Base-by-base conservation (phyloP, 2,888 invertebrate species). In the Pyrrhosoma nymphula region DNA sequence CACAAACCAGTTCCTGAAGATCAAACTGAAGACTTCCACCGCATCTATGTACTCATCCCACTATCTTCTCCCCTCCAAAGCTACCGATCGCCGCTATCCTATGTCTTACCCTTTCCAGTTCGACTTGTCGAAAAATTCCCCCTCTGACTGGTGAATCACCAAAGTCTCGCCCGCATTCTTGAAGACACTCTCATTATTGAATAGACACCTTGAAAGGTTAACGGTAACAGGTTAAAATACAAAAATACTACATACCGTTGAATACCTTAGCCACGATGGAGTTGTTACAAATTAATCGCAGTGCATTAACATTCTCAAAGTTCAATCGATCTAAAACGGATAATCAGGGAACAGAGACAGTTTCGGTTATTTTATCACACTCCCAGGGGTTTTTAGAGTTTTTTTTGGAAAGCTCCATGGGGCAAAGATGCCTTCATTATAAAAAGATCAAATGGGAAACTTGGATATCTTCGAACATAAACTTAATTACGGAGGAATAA, bases 381-480 rank as follows among this genome's bases (percentile, higher is more conserved):
- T n/a, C n/a, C 69, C 20, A 69, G 14, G n/a, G 69, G 16, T 69
- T 69, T 69, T 4, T n/a, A 6, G 12, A 14, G 30, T 35, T 82
- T 10, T 18, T 82, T 14, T 82, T 82, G 30, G 82, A 35, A 82
- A 82, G 35, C 4, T 35, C 18, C 82, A 16, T 10, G 30, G 30
- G n/a, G 16, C 69, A 69, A 26, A 1, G 69, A 69, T 23, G 26
- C 82, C 35, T 82, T 82, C 35, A 82, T 82, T 82, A 82, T 82
- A 82, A 82, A 82, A 82, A 82, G 82, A 30, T 82, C 35, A 30
- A 35, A 82, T 30, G 82, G 82, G 82, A 82, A 82, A 82, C 82
- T 35, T 82, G 30, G 82, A 35, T 30, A 82, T 82, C 1, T 82
- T 82, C 82, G 82, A 82, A 82, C 82, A 35, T 82, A 82, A 82